Conservation (phyloP, 1,140 invertebrate genomes). For the Drosophila lini region DNA sequence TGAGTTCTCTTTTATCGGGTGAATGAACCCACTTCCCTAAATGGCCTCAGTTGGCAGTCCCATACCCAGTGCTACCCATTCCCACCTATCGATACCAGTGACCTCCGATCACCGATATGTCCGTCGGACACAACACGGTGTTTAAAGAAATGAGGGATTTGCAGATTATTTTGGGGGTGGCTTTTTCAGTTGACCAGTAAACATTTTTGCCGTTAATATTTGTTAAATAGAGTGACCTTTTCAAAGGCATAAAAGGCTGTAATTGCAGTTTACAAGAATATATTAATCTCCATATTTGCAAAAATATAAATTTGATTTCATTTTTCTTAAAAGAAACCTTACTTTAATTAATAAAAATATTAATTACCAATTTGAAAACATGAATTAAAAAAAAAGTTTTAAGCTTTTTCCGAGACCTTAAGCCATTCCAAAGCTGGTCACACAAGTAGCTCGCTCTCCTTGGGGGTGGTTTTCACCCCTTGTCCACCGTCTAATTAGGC, state of each 20-base stretch:
- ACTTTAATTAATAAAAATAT: neutral
- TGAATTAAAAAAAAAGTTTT: neutral
- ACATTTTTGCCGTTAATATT: slow-evolving; percentile 11
- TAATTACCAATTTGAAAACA: neutral
- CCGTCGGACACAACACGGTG: too few relatives aligned
- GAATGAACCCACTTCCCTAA: too few relatives aligned
- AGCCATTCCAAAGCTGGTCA: slow-evolving; percentile 32
- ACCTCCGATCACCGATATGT: too few relatives aligned
- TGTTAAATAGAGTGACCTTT: slow-evolving; percentile 26
- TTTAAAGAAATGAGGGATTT: neutral
- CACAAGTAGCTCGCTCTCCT: slow-evolving; percentile 1
- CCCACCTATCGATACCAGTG: too few relatives aligned
- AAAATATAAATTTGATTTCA: neutral
- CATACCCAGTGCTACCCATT: too few relatives aligned
- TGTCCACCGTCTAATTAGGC: neutral
- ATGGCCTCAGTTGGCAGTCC: too few relatives aligned
- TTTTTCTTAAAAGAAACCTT: neutral
- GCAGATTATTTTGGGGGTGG: slow-evolving; percentile 19
- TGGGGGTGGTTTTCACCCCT: slow-evolving; percentile 45
- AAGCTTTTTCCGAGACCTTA: neutral
- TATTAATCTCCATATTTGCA: too few relatives aligned
- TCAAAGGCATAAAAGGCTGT: neutral
- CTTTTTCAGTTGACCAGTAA: slow-evolving; percentile 36
- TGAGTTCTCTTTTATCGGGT: too few relatives aligned
- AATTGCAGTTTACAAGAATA: neutral